Conservation (phyloP, 1,140 invertebrate species). For the Neodiprion pinetum region DNA sequence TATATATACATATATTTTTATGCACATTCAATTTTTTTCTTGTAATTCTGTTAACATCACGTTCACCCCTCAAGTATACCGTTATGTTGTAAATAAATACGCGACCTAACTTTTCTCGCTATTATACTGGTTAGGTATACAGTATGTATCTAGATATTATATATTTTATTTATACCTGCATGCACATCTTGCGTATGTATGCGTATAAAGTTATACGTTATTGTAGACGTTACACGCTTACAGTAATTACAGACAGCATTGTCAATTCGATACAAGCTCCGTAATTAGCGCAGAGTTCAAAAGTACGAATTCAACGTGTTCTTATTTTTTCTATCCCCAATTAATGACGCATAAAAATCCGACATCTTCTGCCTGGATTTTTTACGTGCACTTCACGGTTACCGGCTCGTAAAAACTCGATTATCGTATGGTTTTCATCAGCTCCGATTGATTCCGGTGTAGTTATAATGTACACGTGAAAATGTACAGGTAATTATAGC, state of each 20-base stretch:
- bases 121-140: slow-evolving; percentile 5
- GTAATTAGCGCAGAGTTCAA: neutral
- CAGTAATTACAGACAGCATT: neutral
- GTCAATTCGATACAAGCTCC: neutral
- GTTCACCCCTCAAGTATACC: neutral
- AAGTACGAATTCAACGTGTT: neutral
- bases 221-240: neutral
- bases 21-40: neutral
- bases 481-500: too few relatives aligned
- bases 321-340: too few relatives aligned
- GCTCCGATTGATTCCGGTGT: too few relatives aligned
- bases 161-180: neutral
- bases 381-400: too few relatives aligned
- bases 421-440: too few relatives aligned
- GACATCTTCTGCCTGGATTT: too few relatives aligned
- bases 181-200: neutral
- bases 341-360: too few relatives aligned
- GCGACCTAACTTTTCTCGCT: neutral
- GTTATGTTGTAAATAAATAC: neutral
- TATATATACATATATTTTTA: too few relatives aligned
- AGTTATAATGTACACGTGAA: too few relatives aligned
- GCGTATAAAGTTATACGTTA: neutral
- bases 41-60: neutral
- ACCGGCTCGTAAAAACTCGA: too few relatives aligned
- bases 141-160: neutral